Base-by-base conservation (phyloP, 2,888 invertebrate species). In the Noctua comes region DNA sequence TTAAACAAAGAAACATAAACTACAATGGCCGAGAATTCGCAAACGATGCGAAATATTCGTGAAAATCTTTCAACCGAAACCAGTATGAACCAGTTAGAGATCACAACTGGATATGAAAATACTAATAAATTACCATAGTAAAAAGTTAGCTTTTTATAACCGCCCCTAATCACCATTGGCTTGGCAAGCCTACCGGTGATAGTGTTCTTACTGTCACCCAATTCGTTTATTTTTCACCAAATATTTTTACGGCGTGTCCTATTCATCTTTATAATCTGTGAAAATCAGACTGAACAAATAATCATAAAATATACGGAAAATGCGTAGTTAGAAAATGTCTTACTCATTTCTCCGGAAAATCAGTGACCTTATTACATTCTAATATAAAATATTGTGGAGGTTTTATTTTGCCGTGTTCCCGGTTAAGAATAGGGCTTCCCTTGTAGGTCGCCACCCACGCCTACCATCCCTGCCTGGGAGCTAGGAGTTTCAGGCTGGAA, bases 351-450 rank as follows among this genome's bases (percentile, higher is more conserved):
- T n/a, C 18, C n/a, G 59, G 46, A 72, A 76, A 85, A 69, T 85
- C 64, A 66, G 51, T 85, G 76, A 83, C 85, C 83, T 83, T 81
- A 76, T 81, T 83, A 62, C 27, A 54, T 27, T 54, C 71, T 64
- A 59, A 74, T 68, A 84, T 68, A 71, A 76, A 82, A 82, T 80
- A 62, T 76, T 76, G 79, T 69, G 79, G 59, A 72, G 79, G 72
- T 79, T 84, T 68, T 80, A 64, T 78, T 77, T 66, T 31, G 27
- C 64, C 27, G 51, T 18, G 68, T n/a, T 57, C 24, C 24, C 6
- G 40, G 40, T 64, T 64, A 57, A 68, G 62, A 79, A 79, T 79
- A 79, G 62, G 16, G n/a, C 31, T 77, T 36, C 21, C 31, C 46
- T 51, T 31, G 31, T 62, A 62, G 83, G 62, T 68, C 78, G n/a